Evolutionary conservation across 2,888 invertebrate species (phyloP), one percentile per base, ranked within the genome.

Genomic region (Dilophus febrilis): DNA sequence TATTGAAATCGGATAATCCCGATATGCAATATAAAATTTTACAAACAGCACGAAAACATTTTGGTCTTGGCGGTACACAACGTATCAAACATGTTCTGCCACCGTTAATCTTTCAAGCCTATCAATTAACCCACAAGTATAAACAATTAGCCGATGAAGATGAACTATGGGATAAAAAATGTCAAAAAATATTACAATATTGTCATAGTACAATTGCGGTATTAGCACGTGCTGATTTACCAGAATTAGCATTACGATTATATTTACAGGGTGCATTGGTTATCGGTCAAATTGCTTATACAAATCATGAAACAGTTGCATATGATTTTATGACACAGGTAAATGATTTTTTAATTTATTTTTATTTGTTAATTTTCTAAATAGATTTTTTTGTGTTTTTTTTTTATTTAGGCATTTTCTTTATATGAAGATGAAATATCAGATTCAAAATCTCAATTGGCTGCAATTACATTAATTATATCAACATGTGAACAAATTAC

Each of bases 341-440:
- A 33, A n/a, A n/a, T n/a, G n/a, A n/a, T 22, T 22, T 22, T 22
- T 22, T 8, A 22, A 22, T 22, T 22, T 22, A 6, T 22, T 22
- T 22, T 4, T 22, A 6, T 22, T 22, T 22, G 8, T 22, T 30
- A 13, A 30, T 14, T 30, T 38, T 26, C 22, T 37, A 40, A 10
- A 18, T 26, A 33, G 19, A 35, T 29, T 1, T 7, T 31, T n/a
- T 16, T 36, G 11, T 3, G 14, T 38, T 22, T 36, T 31, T 34
- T 29, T 30, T 36, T 6, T 28, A n/a, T 22, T 31, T 66, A 84
- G 66, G 91, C 95, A 0, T 97, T 98, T 64, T 88, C 94, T 0
- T 62, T 98, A 40, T 98, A 97, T 58, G 97, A 98, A 60, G 98
- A 98, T 59, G 97, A 97, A 64, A 90, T 98, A 52, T 88, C 90